A percentile compares a stretch with the other conserved stretches of the same genome.
phyloP scores from a whole-genome alignment of 2,888 invertebrate species.

The Thymelicus acteon region DNA sequence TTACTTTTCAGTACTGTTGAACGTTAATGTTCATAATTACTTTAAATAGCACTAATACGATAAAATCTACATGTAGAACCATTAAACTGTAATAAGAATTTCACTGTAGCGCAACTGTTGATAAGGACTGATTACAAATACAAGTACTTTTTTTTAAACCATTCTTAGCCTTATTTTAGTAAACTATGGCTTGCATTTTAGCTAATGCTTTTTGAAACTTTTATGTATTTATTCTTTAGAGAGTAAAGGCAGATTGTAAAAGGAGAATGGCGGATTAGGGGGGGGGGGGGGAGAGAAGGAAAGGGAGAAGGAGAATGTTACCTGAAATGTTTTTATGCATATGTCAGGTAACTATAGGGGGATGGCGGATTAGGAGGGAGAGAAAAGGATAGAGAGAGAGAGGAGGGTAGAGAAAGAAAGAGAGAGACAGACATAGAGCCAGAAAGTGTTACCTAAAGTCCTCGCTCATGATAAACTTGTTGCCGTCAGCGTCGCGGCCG shows the following conservation, averaged over 20 bases:
- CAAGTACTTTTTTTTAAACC: background rate
- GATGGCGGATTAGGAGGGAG: background rate
- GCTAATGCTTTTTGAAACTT: background rate
- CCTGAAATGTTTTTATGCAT: no score
- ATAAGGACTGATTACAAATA: conserved; percentile 10
- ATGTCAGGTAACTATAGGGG: no score
- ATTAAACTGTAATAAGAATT: conserved; percentile 17
- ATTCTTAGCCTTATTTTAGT: background rate
- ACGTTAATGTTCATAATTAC: background rate
- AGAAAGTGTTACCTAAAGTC: conserved; percentile 91
- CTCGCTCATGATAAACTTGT: conserved; percentile 95
- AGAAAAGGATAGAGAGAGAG: background rate
- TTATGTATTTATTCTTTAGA: no score
- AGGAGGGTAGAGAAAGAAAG: background rate
- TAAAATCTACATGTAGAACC: background rate
- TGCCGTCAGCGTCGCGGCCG: conserved; percentile 92
- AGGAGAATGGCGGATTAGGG: no score
- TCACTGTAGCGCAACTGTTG: conserved; percentile 22
- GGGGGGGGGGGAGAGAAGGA: no score
- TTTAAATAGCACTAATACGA: background rate
- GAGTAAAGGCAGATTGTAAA: no score
- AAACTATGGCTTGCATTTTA: background rate
- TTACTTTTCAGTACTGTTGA: no score
- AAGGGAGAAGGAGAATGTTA: no score
- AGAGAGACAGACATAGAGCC: background rate